Percentiles rank a stretch among this genome's conserved stretches.
Conservation (phyloP, 2,888 invertebrate species). For the Cremastinae sp. region DNA sequence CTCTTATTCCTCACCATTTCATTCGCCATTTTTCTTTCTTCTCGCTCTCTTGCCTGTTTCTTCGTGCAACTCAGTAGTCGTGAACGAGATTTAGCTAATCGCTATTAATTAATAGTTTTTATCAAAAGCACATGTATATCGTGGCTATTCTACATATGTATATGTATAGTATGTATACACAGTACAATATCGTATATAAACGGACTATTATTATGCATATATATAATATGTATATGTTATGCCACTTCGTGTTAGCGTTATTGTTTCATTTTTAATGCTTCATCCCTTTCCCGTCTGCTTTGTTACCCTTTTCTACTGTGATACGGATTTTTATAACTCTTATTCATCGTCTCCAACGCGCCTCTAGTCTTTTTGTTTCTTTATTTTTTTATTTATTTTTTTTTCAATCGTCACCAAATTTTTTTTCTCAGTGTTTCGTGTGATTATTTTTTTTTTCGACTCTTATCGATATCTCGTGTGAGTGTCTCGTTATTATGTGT, state of each 20-base stretch:
- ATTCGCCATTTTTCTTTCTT: conserved; percentile 41
- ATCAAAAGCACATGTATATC: conserved; percentile 79
- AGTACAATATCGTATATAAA: conserved; percentile 72
- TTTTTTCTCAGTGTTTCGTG: conserved; percentile 2
- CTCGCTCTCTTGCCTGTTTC: conserved; percentile 46
- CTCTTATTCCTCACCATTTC: conserved; percentile 34
- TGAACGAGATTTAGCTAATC: conserved; percentile 71
- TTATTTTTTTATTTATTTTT: conserved; percentile 30
- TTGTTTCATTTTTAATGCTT: conserved; percentile 63
- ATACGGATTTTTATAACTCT: conserved; percentile 32
- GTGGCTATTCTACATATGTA: conserved; percentile 75
- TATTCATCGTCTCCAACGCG: conserved; percentile 45
- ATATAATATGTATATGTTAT: conserved; percentile 64
- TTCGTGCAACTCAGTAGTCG: conserved; percentile 62
- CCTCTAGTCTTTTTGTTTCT: conserved; percentile 28
- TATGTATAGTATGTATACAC: conserved; percentile 73
- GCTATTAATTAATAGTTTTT: conserved; percentile 77
- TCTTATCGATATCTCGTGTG: conserved; percentile 12
- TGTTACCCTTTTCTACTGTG: conserved; percentile 23
- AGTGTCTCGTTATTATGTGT: conserved; percentile 23
- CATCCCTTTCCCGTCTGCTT: conserved; percentile 22
- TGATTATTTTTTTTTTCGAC: conserved; percentile 19
- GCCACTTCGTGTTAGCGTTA: conserved; percentile 61
- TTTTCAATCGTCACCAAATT: conserved; percentile 7
- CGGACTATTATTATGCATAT: conserved; percentile 62